Conservation (phyloP, 1,140 invertebrate genomes). For the Musca vetustissima region DNA sequence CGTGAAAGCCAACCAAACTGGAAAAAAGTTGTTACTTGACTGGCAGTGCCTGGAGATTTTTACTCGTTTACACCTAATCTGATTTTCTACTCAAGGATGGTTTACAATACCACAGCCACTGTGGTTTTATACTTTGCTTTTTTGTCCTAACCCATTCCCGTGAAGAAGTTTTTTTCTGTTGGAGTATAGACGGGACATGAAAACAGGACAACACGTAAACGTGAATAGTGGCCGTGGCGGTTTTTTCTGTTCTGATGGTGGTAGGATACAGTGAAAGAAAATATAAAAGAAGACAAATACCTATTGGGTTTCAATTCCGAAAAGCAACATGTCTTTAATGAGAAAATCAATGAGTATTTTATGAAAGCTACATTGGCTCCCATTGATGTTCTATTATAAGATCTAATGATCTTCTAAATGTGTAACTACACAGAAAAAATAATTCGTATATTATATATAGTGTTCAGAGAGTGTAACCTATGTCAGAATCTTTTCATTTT, state of each 20-base stretch:
- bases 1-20: background rate
- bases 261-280: background rate
- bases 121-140: background rate
- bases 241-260: background rate
- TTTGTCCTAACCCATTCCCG: background rate
- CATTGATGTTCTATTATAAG: too few relatives aligned
- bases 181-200: background rate
- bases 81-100: constrained; percentile 20
- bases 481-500: too few relatives aligned
- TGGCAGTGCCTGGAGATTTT: constrained; percentile 15
- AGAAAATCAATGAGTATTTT: too few relatives aligned
- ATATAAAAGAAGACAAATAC: too few relatives aligned
- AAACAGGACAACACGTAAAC: background rate
- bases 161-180: background rate
- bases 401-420: too few relatives aligned
- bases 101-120: constrained; percentile 6
- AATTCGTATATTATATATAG: too few relatives aligned
- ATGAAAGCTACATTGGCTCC: too few relatives aligned
- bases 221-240: background rate
- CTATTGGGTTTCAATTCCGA: too few relatives aligned
- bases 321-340: too few relatives aligned
- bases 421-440: too few relatives aligned
- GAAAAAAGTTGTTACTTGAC: constrained; percentile 1
- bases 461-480: too few relatives aligned
- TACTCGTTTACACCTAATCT: constrained; percentile 29